Percentiles rank a stretch among this genome's conserved stretches.
phyloP scores from a whole-genome alignment of 2,888 invertebrate genomes.

The Sphinx pinastri region DNA sequence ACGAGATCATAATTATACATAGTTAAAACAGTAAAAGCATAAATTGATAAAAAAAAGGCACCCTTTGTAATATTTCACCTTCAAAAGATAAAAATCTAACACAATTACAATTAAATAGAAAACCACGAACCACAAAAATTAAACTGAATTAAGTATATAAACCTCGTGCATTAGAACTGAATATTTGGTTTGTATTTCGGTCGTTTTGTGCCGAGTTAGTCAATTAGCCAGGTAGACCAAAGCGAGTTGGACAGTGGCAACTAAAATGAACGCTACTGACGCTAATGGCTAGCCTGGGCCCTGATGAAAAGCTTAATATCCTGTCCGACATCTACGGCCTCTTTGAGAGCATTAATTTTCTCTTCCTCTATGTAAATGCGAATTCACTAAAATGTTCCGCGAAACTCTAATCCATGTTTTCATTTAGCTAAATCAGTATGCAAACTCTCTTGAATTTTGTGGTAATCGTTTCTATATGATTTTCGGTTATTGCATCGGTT shows the following conservation, averaged over 20 bases:
- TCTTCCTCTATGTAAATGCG: conserved; percentile 58
- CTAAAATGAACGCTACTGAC: conserved; percentile 39
- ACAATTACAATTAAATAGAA: not conserved
- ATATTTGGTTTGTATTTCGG: not conserved
- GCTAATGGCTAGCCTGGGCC: conserved; percentile 55
- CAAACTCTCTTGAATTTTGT: conserved; percentile 5
- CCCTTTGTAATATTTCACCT: too few species aligned
- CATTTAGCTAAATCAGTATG: conserved; percentile 12
- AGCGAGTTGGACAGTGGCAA: conserved; percentile 36
- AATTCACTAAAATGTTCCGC: conserved; percentile 32
- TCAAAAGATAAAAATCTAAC: not conserved
- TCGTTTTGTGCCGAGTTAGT: conserved; percentile 42
- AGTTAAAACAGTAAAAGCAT: too few species aligned
- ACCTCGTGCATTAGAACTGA: not conserved
- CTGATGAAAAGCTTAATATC: conserved; percentile 72
- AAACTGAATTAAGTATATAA: not conserved
- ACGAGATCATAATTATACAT: too few species aligned
- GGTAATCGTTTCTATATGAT: not conserved
- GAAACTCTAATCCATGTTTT: conserved; percentile 30
- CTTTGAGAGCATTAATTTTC: conserved; percentile 72
- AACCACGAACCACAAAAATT: not conserved
- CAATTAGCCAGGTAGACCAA: conserved; percentile 46
- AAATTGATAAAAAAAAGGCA: too few species aligned
- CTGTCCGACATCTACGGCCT: conserved; percentile 51
- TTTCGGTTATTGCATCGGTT: not conserved